Base-by-base conservation (phyloP, 2,888 invertebrate species). In the Dynastes grantii region DNA sequence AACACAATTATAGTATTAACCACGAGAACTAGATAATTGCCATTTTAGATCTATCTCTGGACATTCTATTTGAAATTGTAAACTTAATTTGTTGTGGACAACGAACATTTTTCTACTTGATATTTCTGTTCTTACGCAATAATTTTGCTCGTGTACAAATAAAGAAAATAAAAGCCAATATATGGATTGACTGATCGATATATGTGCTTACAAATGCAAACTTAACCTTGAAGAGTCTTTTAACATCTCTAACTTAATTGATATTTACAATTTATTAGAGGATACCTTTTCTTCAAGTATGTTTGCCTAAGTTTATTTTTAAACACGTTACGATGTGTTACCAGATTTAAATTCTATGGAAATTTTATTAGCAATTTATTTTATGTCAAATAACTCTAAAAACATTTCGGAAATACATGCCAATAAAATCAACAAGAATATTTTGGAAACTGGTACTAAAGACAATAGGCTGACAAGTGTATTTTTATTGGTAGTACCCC, bases 161-260 rank as follows among this genome's bases (percentile, higher is more conserved):
- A 65, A 40, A 37, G 5, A 37, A 37, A 65, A n/a, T n/a, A 6
- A 16, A 40, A 22, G 40, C 16, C 22, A 16, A 37, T 16, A 65
- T n/a, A n/a, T 16, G n/a, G n/a, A 40, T n/a, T 40, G 16, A 37
- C 5, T n/a, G 16, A 37, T 37, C 16, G n/a, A 16, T 65, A 11
- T n/a, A 0, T 13, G 32, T 37, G 5, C 32, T 37, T 37, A 37
- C 32, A 5, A 37, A 6, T n/a, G 16, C 2, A 3, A 16, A 45
- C 45, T 65, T 65, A 65, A 65, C 65, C 65, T 65, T 65, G 65
- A 65, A 16, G 13, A 37, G 0, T 40, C n/a, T 65, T 65, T 65
- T 65, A 65, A 65, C 65, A 8, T 40, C 37, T 40, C 16, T 37
- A 16, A n/a, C 9, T 16, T 65, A 65, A 65, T 65, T 16, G 65